Evolutionary conservation across 2,888 invertebrate genomes (phyloP).

Genomic region (Philonicus albiceps): DNA sequence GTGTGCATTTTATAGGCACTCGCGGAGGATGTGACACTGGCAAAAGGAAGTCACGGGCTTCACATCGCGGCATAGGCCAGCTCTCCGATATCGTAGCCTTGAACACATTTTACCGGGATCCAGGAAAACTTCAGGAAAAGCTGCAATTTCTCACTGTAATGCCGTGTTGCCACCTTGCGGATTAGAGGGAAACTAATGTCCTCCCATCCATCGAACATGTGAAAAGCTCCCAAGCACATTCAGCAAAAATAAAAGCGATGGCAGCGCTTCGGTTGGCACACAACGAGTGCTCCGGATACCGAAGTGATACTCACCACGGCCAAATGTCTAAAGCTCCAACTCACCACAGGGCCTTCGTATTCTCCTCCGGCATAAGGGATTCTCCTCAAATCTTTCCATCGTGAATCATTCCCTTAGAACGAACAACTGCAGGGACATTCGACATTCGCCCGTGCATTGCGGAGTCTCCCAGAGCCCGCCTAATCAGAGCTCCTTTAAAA

Average conservation of each 20-base stretch:
- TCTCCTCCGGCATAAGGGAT: not conserved
- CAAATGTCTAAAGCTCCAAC: not conserved
- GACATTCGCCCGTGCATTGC: not conserved
- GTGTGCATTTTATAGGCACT: not conserved
- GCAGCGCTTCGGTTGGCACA: not conserved
- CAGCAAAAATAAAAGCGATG: not conserved
- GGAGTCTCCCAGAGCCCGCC: not conserved
- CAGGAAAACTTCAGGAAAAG: not conserved
- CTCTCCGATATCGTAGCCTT: not conserved
- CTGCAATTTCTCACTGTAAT: not conserved
- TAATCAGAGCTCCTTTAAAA: not conserved
- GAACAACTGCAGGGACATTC: not conserved
- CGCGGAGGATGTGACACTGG: not conserved
- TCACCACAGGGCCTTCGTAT: not conserved
- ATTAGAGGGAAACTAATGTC: constrained; percentile 16
- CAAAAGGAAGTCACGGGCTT: not conserved
- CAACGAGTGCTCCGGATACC: not conserved
- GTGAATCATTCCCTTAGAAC: not conserved
- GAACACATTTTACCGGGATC: not conserved
- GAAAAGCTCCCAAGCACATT: not conserved
- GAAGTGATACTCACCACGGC: not conserved
- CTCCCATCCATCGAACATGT: not conserved
- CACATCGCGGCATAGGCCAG: not conserved
- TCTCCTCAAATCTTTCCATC: not conserved
- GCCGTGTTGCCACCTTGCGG: constrained; percentile 32